A percentile compares a stretch with the other conserved stretches of the same genome.
Conservation (phyloP, 2,113 vertebrate genomes). For the Proterorhinus semilunaris region DNA sequence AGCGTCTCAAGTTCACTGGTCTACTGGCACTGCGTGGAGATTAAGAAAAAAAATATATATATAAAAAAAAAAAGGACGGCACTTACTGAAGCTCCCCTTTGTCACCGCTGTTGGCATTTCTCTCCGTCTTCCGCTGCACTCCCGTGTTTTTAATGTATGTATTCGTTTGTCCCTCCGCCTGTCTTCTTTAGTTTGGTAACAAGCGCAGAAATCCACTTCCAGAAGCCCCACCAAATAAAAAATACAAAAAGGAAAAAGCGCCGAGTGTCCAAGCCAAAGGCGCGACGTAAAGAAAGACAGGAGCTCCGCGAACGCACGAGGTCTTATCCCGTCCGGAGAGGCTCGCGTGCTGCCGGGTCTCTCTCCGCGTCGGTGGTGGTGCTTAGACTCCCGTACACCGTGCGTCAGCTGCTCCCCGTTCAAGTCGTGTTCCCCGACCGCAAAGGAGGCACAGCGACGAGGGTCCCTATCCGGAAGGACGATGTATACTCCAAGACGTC, state of each 20-base stretch:
- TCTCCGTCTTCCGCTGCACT: slow-evolving; percentile 40
- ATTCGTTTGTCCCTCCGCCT: background rate
- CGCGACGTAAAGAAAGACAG: slow-evolving; percentile 11
- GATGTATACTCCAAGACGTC: slow-evolving; percentile 12
- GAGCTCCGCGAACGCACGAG: slow-evolving; percentile 57
- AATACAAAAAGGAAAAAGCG: too few relatives aligned
- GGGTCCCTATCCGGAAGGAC: slow-evolving; percentile 4
- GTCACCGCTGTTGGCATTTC: slow-evolving; percentile 72
- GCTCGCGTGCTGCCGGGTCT: slow-evolving; percentile 32
- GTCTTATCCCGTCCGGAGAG: slow-evolving; percentile 51
- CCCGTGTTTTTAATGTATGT: slow-evolving; percentile 25
- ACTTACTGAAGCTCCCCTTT: slow-evolving; percentile 71
- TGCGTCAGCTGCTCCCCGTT: slow-evolving; percentile 17
- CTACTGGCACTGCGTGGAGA: background rate
- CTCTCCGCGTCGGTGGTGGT: slow-evolving; percentile 5
- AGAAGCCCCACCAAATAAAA: slow-evolving; percentile 14
- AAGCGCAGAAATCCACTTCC: slow-evolving; percentile 65
- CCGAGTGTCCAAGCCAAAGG: background rate
- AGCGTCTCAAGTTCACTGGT: slow-evolving; percentile 44
- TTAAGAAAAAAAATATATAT: background rate
- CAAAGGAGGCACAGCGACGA: slow-evolving; percentile 1
- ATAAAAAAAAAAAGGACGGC: slow-evolving; percentile 34
- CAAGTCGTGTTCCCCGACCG: slow-evolving; percentile 21
- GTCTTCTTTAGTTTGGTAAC: slow-evolving; percentile 43
- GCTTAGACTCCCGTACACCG: slow-evolving; percentile 32